Conservation (phyloP, 1,140 invertebrate genomes). For the Paramacrobiotus metropolitanus region DNA sequence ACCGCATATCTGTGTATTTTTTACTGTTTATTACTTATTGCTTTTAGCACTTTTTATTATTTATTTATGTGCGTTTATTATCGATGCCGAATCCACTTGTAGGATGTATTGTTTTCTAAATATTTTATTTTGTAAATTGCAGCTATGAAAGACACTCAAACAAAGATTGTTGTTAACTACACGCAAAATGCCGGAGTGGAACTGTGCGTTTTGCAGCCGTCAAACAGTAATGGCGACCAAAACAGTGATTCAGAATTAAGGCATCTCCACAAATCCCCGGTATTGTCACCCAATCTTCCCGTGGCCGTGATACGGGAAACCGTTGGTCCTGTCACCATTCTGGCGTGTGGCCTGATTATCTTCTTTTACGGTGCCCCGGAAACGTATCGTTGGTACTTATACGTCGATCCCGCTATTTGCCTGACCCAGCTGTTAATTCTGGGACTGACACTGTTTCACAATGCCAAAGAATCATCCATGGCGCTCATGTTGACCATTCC, state of each 20-base stretch:
- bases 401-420: not conserved
- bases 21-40: too few species aligned
- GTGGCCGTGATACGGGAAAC: not conserved
- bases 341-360: not conserved
- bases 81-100: too few species aligned
- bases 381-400: not conserved
- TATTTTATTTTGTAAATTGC: too few species aligned
- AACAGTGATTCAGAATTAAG: not conserved
- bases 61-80: too few species aligned
- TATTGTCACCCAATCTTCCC: not conserved
- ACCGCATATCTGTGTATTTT: too few species aligned
- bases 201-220: not conserved
- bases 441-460: not conserved
- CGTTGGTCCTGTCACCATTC: not conserved
- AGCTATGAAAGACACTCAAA: too few species aligned
- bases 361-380: not conserved
- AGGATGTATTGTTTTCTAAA: too few species aligned
- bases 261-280: not conserved
- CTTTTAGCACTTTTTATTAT: too few species aligned
- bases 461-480: slow-evolving; percentile 38
- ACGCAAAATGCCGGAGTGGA: not conserved
- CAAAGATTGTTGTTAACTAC: too few species aligned
- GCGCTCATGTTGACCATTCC: slow-evolving; percentile 58
- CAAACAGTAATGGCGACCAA: not conserved
- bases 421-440: not conserved